Percentiles rank a stretch among this genome's conserved stretches.
Evolutionary conservation across 2,888 invertebrate genomes (phyloP).

Genomic region (Poecilus cupreus): DNA sequence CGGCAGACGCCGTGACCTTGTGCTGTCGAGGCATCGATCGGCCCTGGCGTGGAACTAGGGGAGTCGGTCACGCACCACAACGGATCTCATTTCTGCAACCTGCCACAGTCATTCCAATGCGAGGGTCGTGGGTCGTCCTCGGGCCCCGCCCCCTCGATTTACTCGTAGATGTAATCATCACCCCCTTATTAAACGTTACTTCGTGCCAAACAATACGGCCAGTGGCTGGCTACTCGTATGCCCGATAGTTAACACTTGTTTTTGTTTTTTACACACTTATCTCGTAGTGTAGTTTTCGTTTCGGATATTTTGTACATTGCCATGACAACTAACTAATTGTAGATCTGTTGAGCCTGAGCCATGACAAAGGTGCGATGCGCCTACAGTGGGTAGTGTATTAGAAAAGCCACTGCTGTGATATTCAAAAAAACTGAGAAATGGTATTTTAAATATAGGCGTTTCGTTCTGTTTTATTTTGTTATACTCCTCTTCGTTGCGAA

Average conservation of each 20-base stretch:
- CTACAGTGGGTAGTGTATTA: slow-evolving; percentile 48
- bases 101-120: slow-evolving; percentile 50
- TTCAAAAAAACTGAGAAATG: slow-evolving; percentile 47
- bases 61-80: background rate
- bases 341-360: slow-evolving; percentile 41
- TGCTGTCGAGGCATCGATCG: slow-evolving; percentile 18
- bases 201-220: slow-evolving; percentile 40
- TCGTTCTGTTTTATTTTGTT: slow-evolving; percentile 17
- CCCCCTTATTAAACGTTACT: slow-evolving; percentile 20
- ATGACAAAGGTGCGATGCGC: slow-evolving; percentile 34
- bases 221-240: slow-evolving; percentile 22
- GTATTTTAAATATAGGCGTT: slow-evolving; percentile 46
- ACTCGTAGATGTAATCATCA: slow-evolving; percentile 27
- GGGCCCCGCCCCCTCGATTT: slow-evolving; percentile 2
- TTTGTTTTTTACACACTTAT: slow-evolving; percentile 45
- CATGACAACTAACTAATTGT: slow-evolving; percentile 23
- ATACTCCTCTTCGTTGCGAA: slow-evolving; percentile 21
- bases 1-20: slow-evolving; percentile 14
- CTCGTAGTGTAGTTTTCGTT: slow-evolving; percentile 40
- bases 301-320: slow-evolving; percentile 44
- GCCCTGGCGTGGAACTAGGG: slow-evolving; percentile 6
- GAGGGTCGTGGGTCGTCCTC: background rate
- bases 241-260: slow-evolving; percentile 46
- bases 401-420: slow-evolving; percentile 57
- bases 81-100: slow-evolving; percentile 50